A percentile compares a stretch with the other conserved stretches of the same genome.
Conservation (phyloP, 2,888 invertebrate species). For the Campoplex capitator region DNA sequence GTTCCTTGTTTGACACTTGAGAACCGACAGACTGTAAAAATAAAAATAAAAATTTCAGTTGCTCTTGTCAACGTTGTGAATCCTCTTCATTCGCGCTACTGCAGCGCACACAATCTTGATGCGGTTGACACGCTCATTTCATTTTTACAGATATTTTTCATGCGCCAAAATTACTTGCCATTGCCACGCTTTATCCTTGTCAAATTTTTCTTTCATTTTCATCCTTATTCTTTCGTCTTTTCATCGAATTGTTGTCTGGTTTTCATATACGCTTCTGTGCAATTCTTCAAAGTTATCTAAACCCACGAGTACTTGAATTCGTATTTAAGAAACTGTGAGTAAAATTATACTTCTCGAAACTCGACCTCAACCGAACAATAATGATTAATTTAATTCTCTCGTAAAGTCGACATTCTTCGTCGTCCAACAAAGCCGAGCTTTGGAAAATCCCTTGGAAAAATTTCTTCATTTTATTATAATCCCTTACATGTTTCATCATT, state of each 20-base stretch:
- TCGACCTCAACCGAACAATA: background rate
- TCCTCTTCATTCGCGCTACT: constrained; percentile 15
- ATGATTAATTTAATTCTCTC: background rate
- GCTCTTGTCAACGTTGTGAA: constrained; percentile 30
- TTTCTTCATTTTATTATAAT: background rate
- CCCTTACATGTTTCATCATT: background rate
- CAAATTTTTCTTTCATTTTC: background rate
- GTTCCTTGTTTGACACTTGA: constrained; percentile 54
- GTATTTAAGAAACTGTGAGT: too few species aligned
- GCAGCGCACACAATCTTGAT: constrained; percentile 13
- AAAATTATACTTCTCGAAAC: background rate
- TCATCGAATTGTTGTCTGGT: background rate
- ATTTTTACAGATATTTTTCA: constrained; percentile 23
- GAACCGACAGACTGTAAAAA: constrained; percentile 24
- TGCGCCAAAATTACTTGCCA: constrained; percentile 40
- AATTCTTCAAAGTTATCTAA: too few species aligned
- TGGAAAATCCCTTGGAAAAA: background rate
- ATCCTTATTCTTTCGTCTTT: background rate
- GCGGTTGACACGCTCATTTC: constrained; percentile 47
- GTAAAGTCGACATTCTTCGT: too few species aligned
- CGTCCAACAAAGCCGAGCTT: background rate
- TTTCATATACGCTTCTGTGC: background rate
- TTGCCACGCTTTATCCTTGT: background rate
- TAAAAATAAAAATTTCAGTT: constrained; percentile 32
- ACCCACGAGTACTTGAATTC: too few species aligned